Base-by-base conservation (phyloP, 35 echinoderm and acorn worm genomes). In the Patiria miniata region DNA sequence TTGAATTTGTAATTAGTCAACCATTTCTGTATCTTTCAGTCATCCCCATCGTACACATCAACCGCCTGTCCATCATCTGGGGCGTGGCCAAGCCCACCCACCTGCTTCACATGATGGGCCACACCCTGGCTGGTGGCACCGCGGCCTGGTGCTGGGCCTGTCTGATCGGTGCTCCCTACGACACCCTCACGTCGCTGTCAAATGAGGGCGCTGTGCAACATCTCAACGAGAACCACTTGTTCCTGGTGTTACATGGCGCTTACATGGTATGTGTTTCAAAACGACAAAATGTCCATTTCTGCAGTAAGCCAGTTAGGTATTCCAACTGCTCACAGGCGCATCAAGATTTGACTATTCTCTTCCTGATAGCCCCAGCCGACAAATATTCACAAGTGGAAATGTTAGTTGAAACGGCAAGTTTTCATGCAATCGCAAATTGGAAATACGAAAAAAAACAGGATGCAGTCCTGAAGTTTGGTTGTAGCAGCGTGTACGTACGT, bases 231-330 rank as follows among this genome's bases (percentile, higher is more conserved):
- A 61, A 83, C 21, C 93, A 95, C 30, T 81, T 95, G 36, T 87
- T 95, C 51, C 77, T 95, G 79, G 93, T 95, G 17, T 51, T 95
- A 17, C 91, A 87, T 91, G 93, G 89, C 37, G 68, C 86, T 60
- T 95, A 79, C 52, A 37, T 95, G 89, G 93, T 91, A 88, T 18
- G 89, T 47, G 40, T 86, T 69, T 23, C 8, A 69, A 69, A n/a
- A n/a, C n/a, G n/a, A n/a, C n/a, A n/a, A n/a, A n/a, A n/a, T n/a
- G n/a, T n/a, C n/a, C n/a, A n/a, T n/a, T n/a, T n/a, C n/a, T n/a
- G n/a, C n/a, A n/a, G n/a, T n/a, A n/a, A n/a, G n/a, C n/a, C n/a
- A n/a, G n/a, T n/a, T n/a, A n/a, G n/a, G n/a, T n/a, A n/a, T n/a
- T n/a, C n/a, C n/a, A n/a, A n/a, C n/a, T n/a, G n/a, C n/a, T n/a